Evolutionary conservation across 1,140 invertebrate genomes (phyloP).

Genomic region (Oncopeltus fasciatus): DNA sequence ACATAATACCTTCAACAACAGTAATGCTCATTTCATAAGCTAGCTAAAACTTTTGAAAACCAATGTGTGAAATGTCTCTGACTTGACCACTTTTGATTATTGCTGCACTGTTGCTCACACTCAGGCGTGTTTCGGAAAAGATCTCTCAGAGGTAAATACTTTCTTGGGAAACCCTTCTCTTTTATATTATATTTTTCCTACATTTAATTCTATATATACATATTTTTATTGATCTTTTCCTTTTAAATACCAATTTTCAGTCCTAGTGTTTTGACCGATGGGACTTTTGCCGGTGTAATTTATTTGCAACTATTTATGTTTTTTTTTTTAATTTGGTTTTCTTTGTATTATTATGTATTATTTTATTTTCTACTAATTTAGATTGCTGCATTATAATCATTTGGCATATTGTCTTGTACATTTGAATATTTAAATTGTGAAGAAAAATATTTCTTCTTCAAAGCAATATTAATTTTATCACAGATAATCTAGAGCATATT

Average conservation of each 20-base stretch:
- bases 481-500: background rate
- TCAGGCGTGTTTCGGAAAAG: conserved; percentile 83
- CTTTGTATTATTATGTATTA: background rate
- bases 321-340: conserved; percentile 5
- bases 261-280: conserved; percentile 17
- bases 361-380: conserved; percentile 1
- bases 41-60: background rate
- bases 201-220: conserved; percentile 19
- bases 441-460: background rate
- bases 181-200: conserved; percentile 23
- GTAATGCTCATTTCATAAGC: background rate
- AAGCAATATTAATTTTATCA: background rate
- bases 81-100: conserved; percentile 26
- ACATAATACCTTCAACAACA: background rate
- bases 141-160: conserved; percentile 48
- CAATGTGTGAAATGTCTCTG: conserved; percentile 12
- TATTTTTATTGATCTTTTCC: conserved; percentile 14
- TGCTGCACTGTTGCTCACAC: conserved; percentile 26
- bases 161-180: conserved; percentile 29
- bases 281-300: conserved; percentile 8
- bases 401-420: conserved; percentile 7
- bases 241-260: conserved; percentile 6
- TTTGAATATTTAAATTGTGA: background rate
- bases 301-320: conserved; percentile 1
- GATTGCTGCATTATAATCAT: conserved; percentile 3